These are phyloP conservation scores for Apis florea DNA, from an alignment of 1,140 invertebrate genomes.

Conservation along the genomic window DNA sequence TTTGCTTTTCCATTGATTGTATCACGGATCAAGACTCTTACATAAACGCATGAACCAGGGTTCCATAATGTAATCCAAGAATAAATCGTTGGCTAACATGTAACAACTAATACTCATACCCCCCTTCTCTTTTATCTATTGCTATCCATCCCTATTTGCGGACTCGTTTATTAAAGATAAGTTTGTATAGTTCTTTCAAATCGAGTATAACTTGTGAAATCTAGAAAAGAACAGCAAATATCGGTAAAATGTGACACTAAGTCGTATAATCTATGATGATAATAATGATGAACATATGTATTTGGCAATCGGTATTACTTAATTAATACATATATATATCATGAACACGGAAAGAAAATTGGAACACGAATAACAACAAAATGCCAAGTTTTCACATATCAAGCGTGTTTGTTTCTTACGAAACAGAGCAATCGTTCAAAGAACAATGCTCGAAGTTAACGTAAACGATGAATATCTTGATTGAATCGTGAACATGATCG, in stretches of 20 bases:
- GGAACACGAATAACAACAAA: not conserved
- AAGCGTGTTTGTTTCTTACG: slow-evolving; percentile 1
- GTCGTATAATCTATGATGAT: not conserved
- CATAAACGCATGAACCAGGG: slow-evolving; percentile 55
- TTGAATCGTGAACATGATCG: slow-evolving; percentile 11
- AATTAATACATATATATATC: too few relatives aligned
- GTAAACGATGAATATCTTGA: not conserved
- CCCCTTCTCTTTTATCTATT: not conserved
- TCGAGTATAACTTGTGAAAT: not conserved
- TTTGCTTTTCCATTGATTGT: slow-evolving; percentile 18
- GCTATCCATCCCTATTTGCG: not conserved
- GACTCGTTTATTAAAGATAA: not conserved
- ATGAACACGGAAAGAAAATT: too few relatives aligned
- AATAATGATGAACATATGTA: not conserved
- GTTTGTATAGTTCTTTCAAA: not conserved
- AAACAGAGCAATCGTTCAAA: slow-evolving; percentile 15
- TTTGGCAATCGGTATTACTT: not conserved
- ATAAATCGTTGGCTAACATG: slow-evolving; percentile 56
- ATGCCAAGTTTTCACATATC: slow-evolving; percentile 3
- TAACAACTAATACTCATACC: slow-evolving; percentile 21
- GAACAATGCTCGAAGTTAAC: slow-evolving; percentile 30
- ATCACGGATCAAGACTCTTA: slow-evolving; percentile 46
- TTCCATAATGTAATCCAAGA: slow-evolving; percentile 64
- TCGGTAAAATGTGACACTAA: not conserved
- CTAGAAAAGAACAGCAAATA: not conserved